Conservation (phyloP, 1,140 invertebrate genomes). For the Procambarus clarkii region DNA sequence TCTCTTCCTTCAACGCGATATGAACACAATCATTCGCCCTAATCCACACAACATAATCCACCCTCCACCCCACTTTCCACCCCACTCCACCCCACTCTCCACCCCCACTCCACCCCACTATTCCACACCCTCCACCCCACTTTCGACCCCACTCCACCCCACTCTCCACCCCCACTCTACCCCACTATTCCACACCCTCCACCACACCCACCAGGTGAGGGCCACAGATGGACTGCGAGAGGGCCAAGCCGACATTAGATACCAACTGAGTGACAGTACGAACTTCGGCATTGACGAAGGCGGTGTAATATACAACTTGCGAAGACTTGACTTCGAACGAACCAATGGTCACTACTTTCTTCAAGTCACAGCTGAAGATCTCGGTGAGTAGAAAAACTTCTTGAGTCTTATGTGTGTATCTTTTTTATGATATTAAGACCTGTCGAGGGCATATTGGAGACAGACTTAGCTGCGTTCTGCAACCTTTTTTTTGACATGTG, state of each 20-base stretch:
- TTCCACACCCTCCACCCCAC: neutral
- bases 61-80: no score
- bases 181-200: neutral
- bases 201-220: neutral
- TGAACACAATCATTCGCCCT: no score
- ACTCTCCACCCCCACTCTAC: no score
- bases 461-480: no score
- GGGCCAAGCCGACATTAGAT: neutral
- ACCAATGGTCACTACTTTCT: slow-evolving; percentile 24
- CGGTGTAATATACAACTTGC: slow-evolving; percentile 46
- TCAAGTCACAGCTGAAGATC: slow-evolving; percentile 28
- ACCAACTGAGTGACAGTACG: slow-evolving; percentile 32
- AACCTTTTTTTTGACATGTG: no score
- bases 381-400: slow-evolving; percentile 15
- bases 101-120: no score
- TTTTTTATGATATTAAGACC: no score
- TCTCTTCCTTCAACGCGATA: no score
- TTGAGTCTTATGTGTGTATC: no score
- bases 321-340: slow-evolving; percentile 27
- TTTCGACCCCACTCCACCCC: neutral
- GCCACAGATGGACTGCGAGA: neutral
- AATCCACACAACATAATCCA: no score
- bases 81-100: no score
- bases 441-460: no score
- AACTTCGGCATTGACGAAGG: slow-evolving; percentile 49